Base-by-base conservation (phyloP, 1,140 invertebrate genomes). In the Drosophila nigrodunni region DNA sequence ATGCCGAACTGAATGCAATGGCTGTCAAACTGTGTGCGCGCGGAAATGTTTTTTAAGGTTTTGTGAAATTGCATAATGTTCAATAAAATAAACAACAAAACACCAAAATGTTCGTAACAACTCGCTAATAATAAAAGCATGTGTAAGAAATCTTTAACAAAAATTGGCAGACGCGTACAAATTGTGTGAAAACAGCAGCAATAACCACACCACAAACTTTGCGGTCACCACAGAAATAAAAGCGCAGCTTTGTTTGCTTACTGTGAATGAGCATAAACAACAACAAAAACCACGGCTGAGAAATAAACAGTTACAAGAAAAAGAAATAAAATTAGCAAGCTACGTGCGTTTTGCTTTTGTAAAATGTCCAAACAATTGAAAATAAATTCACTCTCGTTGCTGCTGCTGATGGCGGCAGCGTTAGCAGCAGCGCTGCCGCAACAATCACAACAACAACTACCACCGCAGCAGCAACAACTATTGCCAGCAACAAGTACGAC, bases 371-470 rank as follows among this genome's bases (percentile, higher is more conserved):
- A 85, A 61, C 62, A 49, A 69, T 70, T 71, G 52, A 76, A 78
- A 69, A 87, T 78, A 76, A 89, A 89, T 86, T 89, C 78, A 86
- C 78, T 89, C 74, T 85, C 81, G 73, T 90, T 90, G 78, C 67
- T 80, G 82, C 71, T 70, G 18, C 68, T 74, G 58, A 55, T 77
- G 66, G 61, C 59, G 37, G 57, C 75, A 59, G 39, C 71, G 60
- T 47, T 76, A 13, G 46, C 52, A 52, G 67, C 81, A 65, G 85
- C 74, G 49, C 41, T 80, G 77, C 79, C 72, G 13, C 73, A 67
- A 62, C 78, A 71, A 37, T 57, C 66, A 55, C 74, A 46, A 44
- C 60, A 57, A 41, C 61, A 54, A 47, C 64, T 46, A 46, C 77
- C 49, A 46, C 37, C 46, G 57, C 60, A 47, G 58, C 78, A 62